Evolutionary conservation across 2,797 vertebrate genomes (phyloP).

Genomic region (Hipposideros larvatus): DNA sequence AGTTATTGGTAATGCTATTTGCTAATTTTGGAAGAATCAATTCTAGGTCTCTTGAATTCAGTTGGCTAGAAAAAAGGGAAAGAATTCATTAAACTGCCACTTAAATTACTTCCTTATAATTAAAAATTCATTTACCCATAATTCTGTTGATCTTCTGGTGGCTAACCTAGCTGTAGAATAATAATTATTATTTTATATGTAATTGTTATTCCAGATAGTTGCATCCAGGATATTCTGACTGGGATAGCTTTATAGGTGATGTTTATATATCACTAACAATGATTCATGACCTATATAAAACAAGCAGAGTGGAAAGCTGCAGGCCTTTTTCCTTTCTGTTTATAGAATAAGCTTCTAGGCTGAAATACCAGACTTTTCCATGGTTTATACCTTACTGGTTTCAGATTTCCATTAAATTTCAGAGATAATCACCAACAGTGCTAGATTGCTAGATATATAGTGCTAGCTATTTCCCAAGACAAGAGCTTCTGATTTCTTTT

Average conservation of each 20-base stretch:
- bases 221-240: slow-evolving; percentile 60
- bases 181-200: slow-evolving; percentile 58
- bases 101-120: slow-evolving; percentile 68
- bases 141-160: slow-evolving; percentile 32
- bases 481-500: background rate
- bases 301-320: background rate
- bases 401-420: background rate
- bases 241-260: slow-evolving; percentile 38
- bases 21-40: slow-evolving; percentile 28
- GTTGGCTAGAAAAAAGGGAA: slow-evolving; percentile 18
- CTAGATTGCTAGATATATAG: background rate
- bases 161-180: slow-evolving; percentile 50
- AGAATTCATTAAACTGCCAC: background rate
- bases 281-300: background rate
- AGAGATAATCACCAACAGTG: background rate
- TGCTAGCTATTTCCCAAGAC: background rate
- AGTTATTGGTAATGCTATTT: slow-evolving; percentile 39
- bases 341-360: background rate
- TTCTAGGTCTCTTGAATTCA: background rate
- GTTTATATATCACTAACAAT: slow-evolving; percentile 39
- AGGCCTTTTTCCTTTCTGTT: background rate
- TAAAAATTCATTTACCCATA: slow-evolving; percentile 71
- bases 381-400: background rate
- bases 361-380: background rate
- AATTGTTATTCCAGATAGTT: slow-evolving; percentile 65